Evolutionary conservation across 2,888 invertebrate species (phyloP).

Genomic region (Peribatodes rhomboidaria): DNA sequence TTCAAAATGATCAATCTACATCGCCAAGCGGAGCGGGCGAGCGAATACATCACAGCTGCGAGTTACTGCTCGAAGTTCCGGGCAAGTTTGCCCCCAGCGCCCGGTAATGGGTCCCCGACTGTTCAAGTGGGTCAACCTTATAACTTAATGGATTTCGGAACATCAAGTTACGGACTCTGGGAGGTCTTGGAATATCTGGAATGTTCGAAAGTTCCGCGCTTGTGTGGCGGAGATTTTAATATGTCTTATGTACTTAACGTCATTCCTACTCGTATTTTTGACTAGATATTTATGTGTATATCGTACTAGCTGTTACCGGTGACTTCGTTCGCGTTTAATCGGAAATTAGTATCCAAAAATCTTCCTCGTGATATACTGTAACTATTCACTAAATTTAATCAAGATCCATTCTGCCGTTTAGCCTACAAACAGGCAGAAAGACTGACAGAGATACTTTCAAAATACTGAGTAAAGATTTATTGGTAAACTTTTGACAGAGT

Average conservation of each 20-base stretch:
- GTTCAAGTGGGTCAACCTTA: conserved; percentile 24
- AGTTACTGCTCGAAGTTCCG: conserved; percentile 7
- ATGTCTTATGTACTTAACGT: not conserved
- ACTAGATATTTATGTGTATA: not conserved
- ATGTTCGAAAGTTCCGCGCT: conserved; percentile 4
- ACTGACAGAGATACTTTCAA: too few relatives aligned
- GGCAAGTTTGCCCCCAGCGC: conserved; percentile 8
- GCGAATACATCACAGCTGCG: conserved; percentile 10
- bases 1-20: not conserved
- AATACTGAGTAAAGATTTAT: too few relatives aligned
- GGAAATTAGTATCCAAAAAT: too few relatives aligned
- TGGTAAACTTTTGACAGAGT: too few relatives aligned
- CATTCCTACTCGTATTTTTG: not conserved
- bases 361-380: too few relatives aligned
- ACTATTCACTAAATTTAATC: too few relatives aligned
- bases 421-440: too few relatives aligned
- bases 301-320: too few relatives aligned
- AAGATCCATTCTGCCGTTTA: too few relatives aligned
- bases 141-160: conserved; percentile 26
- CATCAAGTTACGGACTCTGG: conserved; percentile 13
- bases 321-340: too few relatives aligned
- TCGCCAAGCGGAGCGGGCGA: too few relatives aligned
- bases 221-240: not conserved
- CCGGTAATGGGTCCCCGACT: conserved; percentile 25
- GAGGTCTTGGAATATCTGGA: conserved; percentile 12